phyloP scores from a whole-genome alignment of 92 coral and sea anemone species.

The Siderastrea radians region DNA sequence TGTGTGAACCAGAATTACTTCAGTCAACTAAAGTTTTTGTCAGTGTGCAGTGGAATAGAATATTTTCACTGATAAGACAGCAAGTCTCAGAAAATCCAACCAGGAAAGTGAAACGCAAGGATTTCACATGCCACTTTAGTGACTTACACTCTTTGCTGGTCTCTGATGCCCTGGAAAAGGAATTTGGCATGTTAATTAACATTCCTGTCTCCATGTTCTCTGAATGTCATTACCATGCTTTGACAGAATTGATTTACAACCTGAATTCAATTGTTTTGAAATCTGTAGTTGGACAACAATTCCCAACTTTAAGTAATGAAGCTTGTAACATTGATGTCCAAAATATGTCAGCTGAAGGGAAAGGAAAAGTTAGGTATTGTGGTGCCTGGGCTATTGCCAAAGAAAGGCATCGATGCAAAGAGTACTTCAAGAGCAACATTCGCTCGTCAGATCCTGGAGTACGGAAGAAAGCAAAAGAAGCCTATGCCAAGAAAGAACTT shows the following conservation, averaged over 20 bases:
- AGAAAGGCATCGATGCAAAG: not conserved
- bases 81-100: constrained; percentile 27
- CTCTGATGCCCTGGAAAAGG: not conserved
- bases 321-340: not conserved
- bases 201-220: not conserved
- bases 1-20: not conserved
- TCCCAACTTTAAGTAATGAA: not conserved
- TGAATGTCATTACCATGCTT: not conserved
- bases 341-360: not conserved
- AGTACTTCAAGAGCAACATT: constrained; percentile 43
- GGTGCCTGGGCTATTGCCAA: not conserved
- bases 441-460: constrained; percentile 26
- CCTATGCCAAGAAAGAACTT: constrained; percentile 22
- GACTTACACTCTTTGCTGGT: constrained; percentile 28
- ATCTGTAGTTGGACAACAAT: not conserved
- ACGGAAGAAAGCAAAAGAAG: constrained; percentile 17
- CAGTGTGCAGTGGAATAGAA: constrained; percentile 37
- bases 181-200: constrained; percentile 12
- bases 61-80: constrained; percentile 28
- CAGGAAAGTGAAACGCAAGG: constrained; percentile 44
- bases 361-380: not conserved
- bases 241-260: not conserved
- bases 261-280: not conserved
- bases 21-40: not conserved
- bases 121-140: constrained; percentile 53